phyloP scores from a whole-genome alignment of 2,113 vertebrate genomes.

The Rynchops niger region DNA sequence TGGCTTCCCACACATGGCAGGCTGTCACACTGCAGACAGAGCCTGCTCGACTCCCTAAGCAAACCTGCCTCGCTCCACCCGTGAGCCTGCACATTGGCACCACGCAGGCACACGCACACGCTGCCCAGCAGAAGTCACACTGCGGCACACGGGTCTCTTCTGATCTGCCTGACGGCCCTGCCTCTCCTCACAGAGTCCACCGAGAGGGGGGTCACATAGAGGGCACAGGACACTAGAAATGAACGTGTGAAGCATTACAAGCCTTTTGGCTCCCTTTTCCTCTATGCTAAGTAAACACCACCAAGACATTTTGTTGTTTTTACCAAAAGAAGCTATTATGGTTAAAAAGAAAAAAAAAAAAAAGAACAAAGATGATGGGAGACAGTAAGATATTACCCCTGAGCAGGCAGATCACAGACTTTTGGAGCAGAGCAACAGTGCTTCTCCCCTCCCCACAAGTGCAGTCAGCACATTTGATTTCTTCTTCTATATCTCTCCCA shows the following conservation, averaged over 20 bases:
- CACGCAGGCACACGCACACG: rapidly evolving
- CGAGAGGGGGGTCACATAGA: background rate
- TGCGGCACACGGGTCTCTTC: background rate
- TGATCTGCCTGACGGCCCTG: background rate
- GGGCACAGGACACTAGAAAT: background rate
- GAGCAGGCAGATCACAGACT: background rate
- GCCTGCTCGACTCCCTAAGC: rapidly evolving
- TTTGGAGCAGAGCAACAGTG: background rate
- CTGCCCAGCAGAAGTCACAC: background rate
- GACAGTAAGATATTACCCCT: background rate
- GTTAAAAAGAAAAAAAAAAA: background rate
- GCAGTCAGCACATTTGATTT: constrained; percentile 6
- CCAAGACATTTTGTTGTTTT: background rate
- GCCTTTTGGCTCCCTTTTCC: background rate
- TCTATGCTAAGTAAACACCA: background rate
- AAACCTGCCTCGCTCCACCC: rapidly evolving
- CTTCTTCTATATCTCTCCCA: background rate
- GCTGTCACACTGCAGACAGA: background rate
- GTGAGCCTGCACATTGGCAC: rapidly evolving
- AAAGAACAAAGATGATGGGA: background rate
- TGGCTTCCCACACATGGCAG: background rate
- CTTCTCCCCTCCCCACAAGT: background rate
- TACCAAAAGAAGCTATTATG: background rate
- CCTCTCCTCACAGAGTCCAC: background rate
- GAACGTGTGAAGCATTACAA: background rate